Evolutionary conservation across 2,888 invertebrate species (phyloP), one percentile per base, ranked within the genome.

Genomic region (Megaustenia siamemsis): DNA sequence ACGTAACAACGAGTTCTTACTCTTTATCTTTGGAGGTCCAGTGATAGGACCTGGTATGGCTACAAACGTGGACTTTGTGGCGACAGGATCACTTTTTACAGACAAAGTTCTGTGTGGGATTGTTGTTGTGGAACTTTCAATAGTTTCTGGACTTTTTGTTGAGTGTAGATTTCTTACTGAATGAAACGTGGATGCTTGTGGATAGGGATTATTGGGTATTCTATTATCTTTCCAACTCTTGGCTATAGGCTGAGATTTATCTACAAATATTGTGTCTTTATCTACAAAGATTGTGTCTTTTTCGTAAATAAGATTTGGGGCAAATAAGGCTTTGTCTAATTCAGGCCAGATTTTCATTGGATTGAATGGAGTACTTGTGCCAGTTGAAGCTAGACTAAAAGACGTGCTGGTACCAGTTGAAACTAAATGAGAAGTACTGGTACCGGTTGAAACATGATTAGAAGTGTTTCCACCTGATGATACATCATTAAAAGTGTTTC

Each of bases 1-100:
- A 76, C 89, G 88, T 76, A 90, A 89, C 78, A 92, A 89, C 78
- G 91, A 90, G 86, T 90, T 91, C 86, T 91, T 92, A 89, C 91
- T 90, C 81, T 90, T 86, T n/a, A 91, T 88, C 71, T 89, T 89
- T 43, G 89, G 89, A 35, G 82, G 84, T 6, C 81, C 81, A 18
- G 69, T 85, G 4, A 81, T 68, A 21, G 81, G 68, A 10, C 81
- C 38, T 15, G 81, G 63, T 35, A 75, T 63, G 12, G 68, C 75
- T 12, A 53, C 80, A 75, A 80, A 80, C 12, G 66, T 24, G 15
- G 84, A 81, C 35, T 76, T 43, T 18, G 21, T 75, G 68, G 38
- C 69, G n/a, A 68, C 56, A 10, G 56, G 69, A 43, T 68, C 66
- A 43, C 35, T 80, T 15, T 43, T 28, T 24, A 76, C 76, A 76